phyloP scores from a whole-genome alignment of 2,113 vertebrate species.

The Procavia capensis region DNA sequence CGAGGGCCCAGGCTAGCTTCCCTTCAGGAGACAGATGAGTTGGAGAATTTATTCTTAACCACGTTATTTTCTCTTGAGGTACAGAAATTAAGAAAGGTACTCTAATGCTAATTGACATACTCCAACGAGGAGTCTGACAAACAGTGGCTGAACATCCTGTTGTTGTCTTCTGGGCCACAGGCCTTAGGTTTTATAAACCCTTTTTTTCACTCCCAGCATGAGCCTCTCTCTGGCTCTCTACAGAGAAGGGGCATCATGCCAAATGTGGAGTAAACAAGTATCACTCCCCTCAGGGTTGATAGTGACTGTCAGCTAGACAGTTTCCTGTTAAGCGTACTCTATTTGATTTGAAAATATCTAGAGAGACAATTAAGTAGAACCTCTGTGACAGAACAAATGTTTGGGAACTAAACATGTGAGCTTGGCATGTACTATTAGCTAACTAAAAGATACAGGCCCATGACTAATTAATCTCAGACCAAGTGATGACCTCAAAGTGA shows the following conservation, averaged over 20 bases:
- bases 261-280: not conserved
- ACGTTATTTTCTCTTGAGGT: not conserved
- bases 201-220: not conserved
- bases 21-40: not conserved
- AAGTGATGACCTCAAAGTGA: not conserved
- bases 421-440: not conserved
- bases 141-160: not conserved
- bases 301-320: not conserved
- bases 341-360: not conserved
- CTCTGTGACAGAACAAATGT: too few species aligned
- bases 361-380: not conserved
- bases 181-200: not conserved
- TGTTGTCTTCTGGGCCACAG: not conserved
- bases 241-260: not conserved
- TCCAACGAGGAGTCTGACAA: not conserved
- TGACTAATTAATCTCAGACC: not conserved
- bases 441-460: not conserved
- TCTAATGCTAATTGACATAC: not conserved
- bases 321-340: not conserved
- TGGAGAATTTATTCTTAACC: not conserved
- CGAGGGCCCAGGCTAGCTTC: not conserved
- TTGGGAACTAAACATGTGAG: not conserved
- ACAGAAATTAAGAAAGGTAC: not conserved
- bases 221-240: not conserved
- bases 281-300: not conserved